phyloP scores from a whole-genome alignment of 1,140 invertebrate species.

The Brachionus sp. region DNA sequence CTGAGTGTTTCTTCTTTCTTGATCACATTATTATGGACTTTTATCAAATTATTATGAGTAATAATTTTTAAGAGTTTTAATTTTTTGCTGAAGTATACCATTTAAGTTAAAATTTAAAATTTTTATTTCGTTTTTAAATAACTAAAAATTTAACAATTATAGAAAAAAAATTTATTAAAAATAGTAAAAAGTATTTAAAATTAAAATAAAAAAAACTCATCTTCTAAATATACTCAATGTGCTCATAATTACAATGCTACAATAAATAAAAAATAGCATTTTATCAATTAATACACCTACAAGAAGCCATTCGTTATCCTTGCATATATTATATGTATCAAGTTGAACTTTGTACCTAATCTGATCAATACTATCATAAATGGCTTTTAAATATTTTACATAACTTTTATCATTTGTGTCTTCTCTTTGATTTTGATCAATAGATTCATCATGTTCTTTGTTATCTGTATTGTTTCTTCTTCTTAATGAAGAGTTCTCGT shows the following conservation, averaged over 20 bases:
- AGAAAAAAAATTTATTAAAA: neutral
- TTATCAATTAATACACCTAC: conserved; percentile 37
- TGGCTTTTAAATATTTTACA: neutral
- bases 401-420: neutral
- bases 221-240: conserved; percentile 17
- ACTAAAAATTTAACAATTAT: too few relatives aligned
- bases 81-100: too few relatives aligned
- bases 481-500: neutral
- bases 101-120: neutral
- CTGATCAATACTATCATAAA: conserved; percentile 19
- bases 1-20: too few relatives aligned
- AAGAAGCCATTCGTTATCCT: conserved; percentile 39
- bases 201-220: neutral
- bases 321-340: conserved; percentile 15
- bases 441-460: neutral
- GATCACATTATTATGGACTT: too few relatives aligned
- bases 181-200: neutral
- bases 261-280: conserved; percentile 39
- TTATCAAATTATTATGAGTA: too few relatives aligned
- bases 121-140: neutral
- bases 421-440: neutral
- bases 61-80: too few relatives aligned
- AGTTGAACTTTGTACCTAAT: conserved; percentile 19
- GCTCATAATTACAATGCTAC: conserved; percentile 16
- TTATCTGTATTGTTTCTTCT: neutral